Evolutionary conservation across 2,113 vertebrate genomes (phyloP), one percentile per base, ranked within the genome.

Genomic region (Pelodiscus sinensis): DNA sequence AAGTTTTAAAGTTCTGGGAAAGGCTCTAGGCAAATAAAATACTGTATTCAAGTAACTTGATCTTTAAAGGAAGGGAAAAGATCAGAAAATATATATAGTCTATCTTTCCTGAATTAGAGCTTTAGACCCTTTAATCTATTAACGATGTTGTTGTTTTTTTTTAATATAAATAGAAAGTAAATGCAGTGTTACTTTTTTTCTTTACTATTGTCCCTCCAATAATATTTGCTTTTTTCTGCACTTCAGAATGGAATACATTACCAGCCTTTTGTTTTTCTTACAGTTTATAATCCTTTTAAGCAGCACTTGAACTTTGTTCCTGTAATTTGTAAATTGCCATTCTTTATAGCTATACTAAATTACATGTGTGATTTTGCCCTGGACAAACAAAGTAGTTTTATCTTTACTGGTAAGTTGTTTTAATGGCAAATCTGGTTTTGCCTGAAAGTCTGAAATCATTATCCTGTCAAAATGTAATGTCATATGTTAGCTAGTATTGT

Each of bases 261-360:
- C 58, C 52, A 87, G 14, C 73, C 65, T 82, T 93, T 88, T 52
- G 82, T 22, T 22, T 38, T 73, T 73, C n/a, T 79, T 82, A 78
- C 79, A 90, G 95, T 91, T 91, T 87, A 88, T 84, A 92, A 88
- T 90, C 89, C 80, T 93, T 96, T 95, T 87, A 93, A 96, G 87
- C 86, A 60, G 80, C 78, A 73, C 25, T 83, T 92, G 54, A 78
- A 88, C 91, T 95, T 96, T 90, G 44, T 84, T 93, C 87, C 86
- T 90, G 29, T 93, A 91, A 90, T 92, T 85, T 96, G 73, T 38
- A 94, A 94, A 90, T 68, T 87, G 87, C 21, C 71, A 10, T 88
- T 85, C 88, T 90, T 94, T 91, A 87, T 80, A 82, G 81, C 73
- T 77, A 80, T 94, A 96, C 85, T 93, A 94, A 96, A 94, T 90